A percentile compares a stretch with the other conserved stretches of the same genome.
These are phyloP conservation scores for Lithophane leautieri DNA, from an alignment of 2,888 invertebrate genomes.

Conservation along the genomic window DNA sequence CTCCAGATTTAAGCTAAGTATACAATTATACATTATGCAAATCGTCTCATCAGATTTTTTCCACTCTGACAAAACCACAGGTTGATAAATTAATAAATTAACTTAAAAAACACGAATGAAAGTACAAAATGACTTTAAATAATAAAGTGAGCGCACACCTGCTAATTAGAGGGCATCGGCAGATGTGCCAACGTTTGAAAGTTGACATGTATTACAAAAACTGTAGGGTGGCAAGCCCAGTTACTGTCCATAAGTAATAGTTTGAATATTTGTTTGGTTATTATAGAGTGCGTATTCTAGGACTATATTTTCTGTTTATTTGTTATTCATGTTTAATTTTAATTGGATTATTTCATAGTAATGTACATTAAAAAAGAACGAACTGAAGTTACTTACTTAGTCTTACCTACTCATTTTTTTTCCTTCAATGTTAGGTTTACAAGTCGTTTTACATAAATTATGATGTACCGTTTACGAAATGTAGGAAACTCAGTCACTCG, in stretches of 20 bases:
- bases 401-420: background rate
- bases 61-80: background rate
- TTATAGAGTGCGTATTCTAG: background rate
- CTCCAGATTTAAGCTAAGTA: background rate
- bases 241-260: background rate
- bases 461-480: conserved; percentile 11
- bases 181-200: conserved; percentile 66
- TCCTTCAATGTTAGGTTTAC: no score
- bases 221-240: conserved; percentile 28
- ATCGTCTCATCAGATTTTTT: conserved; percentile 5
- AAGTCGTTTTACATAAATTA: conserved; percentile 20
- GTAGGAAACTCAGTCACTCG: conserved; percentile 22
- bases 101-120: conserved; percentile 28
- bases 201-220: conserved; percentile 65
- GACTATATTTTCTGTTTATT: background rate
- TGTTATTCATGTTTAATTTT: background rate
- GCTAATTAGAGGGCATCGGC: conserved; percentile 64
- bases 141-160: conserved; percentile 59
- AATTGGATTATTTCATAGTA: background rate
- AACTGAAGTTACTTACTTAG: no score
- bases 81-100: background rate
- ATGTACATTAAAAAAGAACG: background rate
- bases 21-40: background rate
- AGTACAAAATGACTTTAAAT: conserved; percentile 31
- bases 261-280: background rate